Evolutionary conservation across 2,113 vertebrate genomes (phyloP).

Genomic region (Chloroceryle aenea): DNA sequence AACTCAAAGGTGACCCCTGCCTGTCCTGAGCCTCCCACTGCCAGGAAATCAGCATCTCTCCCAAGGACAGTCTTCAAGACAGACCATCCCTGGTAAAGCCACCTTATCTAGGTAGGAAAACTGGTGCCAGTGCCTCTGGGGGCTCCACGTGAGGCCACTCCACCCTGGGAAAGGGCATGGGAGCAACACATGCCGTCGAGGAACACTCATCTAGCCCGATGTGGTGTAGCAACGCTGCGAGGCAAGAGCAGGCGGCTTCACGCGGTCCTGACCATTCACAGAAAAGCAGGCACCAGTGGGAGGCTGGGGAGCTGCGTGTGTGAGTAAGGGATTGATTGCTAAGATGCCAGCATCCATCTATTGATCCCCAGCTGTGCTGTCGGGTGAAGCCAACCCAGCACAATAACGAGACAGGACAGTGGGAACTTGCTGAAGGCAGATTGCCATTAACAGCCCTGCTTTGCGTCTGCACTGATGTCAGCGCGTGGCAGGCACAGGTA

Average conservation of each 20-base stretch:
- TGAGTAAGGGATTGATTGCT: conserved; percentile 41
- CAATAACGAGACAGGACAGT: background rate
- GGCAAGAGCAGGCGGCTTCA: background rate
- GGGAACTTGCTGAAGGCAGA: background rate
- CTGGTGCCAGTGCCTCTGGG: accelerated
- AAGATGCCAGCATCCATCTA: conserved; percentile 28
- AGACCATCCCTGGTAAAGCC: background rate
- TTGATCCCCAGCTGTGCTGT: background rate
- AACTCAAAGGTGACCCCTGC: background rate
- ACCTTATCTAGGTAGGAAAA: background rate
- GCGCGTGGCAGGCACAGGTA: accelerated
- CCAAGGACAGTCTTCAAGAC: background rate
- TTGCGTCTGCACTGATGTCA: background rate
- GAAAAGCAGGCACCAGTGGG: background rate
- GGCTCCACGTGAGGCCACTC: background rate
- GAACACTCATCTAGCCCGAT: background rate
- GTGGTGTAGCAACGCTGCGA: background rate
- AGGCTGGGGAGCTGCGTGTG: background rate
- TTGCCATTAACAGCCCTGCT: background rate
- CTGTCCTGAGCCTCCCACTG: background rate
- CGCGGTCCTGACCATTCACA: background rate
- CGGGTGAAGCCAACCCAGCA: background rate
- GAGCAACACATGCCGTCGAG: background rate
- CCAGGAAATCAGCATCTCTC: background rate
- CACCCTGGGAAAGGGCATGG: background rate